Evolutionary conservation across 2,888 invertebrate species (phyloP), one percentile per base, ranked within the genome.

Genomic region (Orthonevra nobilis): DNA sequence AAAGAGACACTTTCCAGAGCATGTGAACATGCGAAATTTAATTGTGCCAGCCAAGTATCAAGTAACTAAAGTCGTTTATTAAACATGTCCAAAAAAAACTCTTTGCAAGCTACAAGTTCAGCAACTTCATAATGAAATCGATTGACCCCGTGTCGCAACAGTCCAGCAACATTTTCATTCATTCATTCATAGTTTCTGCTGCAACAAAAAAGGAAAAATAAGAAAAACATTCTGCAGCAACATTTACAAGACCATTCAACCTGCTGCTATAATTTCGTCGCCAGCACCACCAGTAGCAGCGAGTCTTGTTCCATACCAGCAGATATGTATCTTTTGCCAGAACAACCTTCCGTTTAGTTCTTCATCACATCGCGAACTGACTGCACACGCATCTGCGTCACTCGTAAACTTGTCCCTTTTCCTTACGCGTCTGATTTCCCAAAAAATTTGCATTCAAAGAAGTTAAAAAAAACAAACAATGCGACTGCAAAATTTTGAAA

Each of bases 261-360:
- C 4, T 32, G 34, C 10, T 42, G 6, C n/a, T n/a, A n/a, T n/a
- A n/a, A n/a, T n/a, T 17, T 23, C 32, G 15, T 7, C 12, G 32
- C 50, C 12, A 30, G 17, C 23, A 17, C 46, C 30, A 48, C 26
- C 48, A 58, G 20, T 32, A 10, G 19, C 68, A 58, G 4, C 15
- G 54, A 46, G 46, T 36, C 15, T 7, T 7, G 10, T 60, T 60
- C 46, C 15, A 23, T 58, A 42, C 46, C 30, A 63, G 20, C 61
- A 48, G 48, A 63, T 69, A 38, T 54, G 63, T 72, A 63, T 75
- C 64, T 73, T 64, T 44, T 7, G 63, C 46, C 36, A 69, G 61
- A 56, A 50, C 48, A 75, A 75, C 69, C 61, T 75, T 63, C 48
- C 48, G 34, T 19, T 75, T 69, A 75, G 75, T 75, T 69, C 56